These are phyloP conservation scores for Zeus faber DNA, from an alignment of 2,113 vertebrate genomes.

Conservation along the genomic window DNA sequence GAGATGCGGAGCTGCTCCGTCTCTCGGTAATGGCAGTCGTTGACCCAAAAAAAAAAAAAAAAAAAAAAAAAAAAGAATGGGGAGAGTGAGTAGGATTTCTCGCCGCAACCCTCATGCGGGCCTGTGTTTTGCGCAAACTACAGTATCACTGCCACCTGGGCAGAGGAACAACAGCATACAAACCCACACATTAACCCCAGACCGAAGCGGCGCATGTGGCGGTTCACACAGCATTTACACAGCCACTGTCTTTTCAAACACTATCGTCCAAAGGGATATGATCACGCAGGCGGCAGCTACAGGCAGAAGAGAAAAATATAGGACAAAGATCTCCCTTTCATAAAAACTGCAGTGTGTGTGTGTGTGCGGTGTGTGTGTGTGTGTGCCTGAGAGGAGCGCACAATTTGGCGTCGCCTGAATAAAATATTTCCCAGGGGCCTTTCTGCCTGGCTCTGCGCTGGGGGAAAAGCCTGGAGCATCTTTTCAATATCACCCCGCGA, in stretches of 20 bases:
- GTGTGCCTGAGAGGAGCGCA: constrained; percentile 37
- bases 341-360: constrained; percentile 25
- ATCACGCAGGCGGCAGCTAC: constrained; percentile 18
- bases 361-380: constrained; percentile 27
- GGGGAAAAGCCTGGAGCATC: constrained; percentile 61
- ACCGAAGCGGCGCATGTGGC: constrained; percentile 37
- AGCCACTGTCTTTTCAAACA: constrained; percentile 20
- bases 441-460: constrained; percentile 49
- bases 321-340: constrained; percentile 41
- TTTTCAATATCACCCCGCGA: constrained; percentile 55
- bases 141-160: too few species aligned
- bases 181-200: too few species aligned
- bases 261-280: constrained; percentile 20
- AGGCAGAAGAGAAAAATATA: constrained; percentile 31
- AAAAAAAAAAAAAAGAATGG: too few species aligned
- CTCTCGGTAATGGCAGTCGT: too few species aligned
- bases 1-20: too few species aligned
- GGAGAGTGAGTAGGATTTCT: too few species aligned
- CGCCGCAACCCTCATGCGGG: too few species aligned
- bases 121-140: too few species aligned
- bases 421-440: constrained; percentile 66
- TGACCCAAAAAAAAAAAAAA: too few species aligned
- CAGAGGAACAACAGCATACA: neutral
- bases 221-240: constrained; percentile 18
- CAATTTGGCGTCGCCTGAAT: constrained; percentile 61